These are phyloP conservation scores for Lates calcarifer DNA, from an alignment of 2,113 vertebrate genomes.

Conservation along the genomic window DNA sequence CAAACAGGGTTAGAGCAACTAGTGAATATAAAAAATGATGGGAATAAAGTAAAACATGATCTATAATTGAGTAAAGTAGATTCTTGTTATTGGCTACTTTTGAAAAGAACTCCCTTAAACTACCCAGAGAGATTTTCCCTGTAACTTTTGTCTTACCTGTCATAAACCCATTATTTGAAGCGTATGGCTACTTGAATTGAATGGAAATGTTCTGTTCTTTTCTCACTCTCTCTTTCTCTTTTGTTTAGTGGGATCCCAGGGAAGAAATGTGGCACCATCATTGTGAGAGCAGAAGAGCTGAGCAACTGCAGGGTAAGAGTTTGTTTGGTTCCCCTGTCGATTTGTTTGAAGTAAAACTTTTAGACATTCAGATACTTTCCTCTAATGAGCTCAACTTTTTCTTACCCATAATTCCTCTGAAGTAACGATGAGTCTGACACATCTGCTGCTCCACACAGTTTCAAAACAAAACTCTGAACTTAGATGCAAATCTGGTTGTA, in stretches of 20 bases:
- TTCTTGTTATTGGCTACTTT: background rate
- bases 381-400: background rate
- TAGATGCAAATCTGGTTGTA: background rate
- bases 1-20: background rate
- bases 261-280: conserved; percentile 94
- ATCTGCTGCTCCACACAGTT: background rate
- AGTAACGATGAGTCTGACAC: background rate
- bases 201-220: background rate
- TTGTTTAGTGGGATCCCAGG: conserved; percentile 94
- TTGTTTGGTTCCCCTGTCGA: background rate
- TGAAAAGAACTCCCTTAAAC: background rate
- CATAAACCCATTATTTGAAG: background rate
- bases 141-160: background rate
- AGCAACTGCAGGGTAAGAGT: conserved; percentile 93
- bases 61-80: background rate
- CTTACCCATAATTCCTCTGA: background rate
- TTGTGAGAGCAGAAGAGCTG: conserved; percentile 94
- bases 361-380: background rate
- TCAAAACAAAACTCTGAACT: background rate
- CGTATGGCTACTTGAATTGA: background rate
- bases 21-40: background rate
- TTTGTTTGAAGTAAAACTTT: background rate
- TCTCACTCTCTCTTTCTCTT: conserved; percentile 13
- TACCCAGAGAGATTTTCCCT: background rate
- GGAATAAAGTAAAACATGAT: background rate